Evolutionary conservation across 2,888 invertebrate species (phyloP).

Genomic region (Drosophila acutilabella): DNA sequence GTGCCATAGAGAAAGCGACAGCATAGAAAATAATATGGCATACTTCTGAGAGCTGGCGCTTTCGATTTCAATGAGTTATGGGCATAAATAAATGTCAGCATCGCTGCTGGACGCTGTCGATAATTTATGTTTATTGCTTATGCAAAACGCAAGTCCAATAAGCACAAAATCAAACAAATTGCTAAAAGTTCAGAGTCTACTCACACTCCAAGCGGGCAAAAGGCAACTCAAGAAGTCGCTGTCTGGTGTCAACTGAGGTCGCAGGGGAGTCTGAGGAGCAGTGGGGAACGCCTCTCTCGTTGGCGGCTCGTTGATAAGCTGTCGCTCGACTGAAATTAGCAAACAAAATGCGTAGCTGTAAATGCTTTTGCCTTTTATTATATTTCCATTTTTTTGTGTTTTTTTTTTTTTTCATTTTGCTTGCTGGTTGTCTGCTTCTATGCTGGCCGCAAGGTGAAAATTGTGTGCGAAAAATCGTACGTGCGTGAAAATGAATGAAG

Average conservation of each 20-base stretch:
- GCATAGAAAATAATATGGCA: conserved; percentile 37
- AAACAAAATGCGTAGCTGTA: conserved; percentile 81
- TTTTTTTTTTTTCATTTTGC: conserved; percentile 22
- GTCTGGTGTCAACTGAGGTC: conserved; percentile 49
- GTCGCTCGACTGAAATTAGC: conserved; percentile 67
- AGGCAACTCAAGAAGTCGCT: conserved; percentile 18
- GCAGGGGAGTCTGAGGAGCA: neutral
- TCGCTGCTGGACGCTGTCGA: conserved; percentile 48
- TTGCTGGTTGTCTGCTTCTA: conserved; percentile 25
- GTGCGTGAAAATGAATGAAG: conserved; percentile 78
- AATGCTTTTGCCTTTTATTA: conserved; percentile 65
- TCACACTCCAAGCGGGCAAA: neutral
- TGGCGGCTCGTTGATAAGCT: conserved; percentile 75
- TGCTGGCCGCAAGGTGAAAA: conserved; percentile 73
- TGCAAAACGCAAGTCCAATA: conserved; percentile 77
- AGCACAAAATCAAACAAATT: conserved; percentile 77
- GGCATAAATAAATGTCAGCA: conserved; percentile 73
- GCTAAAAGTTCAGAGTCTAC: conserved; percentile 55
- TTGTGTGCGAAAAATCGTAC: conserved; percentile 78
- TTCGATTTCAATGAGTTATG: conserved; percentile 61
- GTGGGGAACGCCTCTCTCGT: conserved; percentile 7
- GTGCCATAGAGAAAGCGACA: conserved; percentile 10
- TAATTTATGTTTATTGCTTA: conserved; percentile 82
- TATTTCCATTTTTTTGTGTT: conserved; percentile 7
- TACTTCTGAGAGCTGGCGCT: conserved; percentile 27